Conservation (phyloP, 1,140 invertebrate genomes). For the Solenopsis invicta region DNA sequence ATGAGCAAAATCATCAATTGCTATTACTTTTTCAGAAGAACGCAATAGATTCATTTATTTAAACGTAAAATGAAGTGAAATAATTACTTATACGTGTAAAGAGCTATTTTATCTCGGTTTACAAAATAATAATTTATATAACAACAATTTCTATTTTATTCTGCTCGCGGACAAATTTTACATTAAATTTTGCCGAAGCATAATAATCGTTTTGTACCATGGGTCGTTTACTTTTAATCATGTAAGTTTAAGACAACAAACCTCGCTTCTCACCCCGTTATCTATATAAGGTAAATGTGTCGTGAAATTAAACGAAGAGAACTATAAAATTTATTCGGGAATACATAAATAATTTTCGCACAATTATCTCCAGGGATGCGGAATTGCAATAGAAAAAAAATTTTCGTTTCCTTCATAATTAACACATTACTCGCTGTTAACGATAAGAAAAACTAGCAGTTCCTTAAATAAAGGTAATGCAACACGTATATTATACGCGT, state of each 20-base stretch:
- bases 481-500: slow-evolving; percentile 1
- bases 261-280: neutral
- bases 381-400: neutral
- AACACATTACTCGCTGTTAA: slow-evolving; percentile 19
- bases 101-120: no score
- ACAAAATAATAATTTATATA: no score
- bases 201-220: neutral
- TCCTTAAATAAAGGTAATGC: slow-evolving; percentile 10
- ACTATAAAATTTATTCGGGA: neutral
- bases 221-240: neutral
- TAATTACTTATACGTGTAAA: no score
- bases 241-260: neutral
- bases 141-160: no score
- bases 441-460: slow-evolving; percentile 7
- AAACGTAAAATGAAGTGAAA: no score
- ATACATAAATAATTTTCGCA: neutral
- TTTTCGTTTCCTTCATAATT: slow-evolving; percentile 8
- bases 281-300: neutral
- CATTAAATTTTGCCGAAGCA: neutral
- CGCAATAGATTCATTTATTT: neutral
- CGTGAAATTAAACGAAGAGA: neutral
- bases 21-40: neutral
- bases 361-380: neutral
- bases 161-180: neutral
- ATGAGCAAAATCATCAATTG: neutral